Percentiles rank a stretch among this genome's conserved stretches.
Conservation (phyloP, 2,888 invertebrate genomes). For the Hoplodrina ambigua region DNA sequence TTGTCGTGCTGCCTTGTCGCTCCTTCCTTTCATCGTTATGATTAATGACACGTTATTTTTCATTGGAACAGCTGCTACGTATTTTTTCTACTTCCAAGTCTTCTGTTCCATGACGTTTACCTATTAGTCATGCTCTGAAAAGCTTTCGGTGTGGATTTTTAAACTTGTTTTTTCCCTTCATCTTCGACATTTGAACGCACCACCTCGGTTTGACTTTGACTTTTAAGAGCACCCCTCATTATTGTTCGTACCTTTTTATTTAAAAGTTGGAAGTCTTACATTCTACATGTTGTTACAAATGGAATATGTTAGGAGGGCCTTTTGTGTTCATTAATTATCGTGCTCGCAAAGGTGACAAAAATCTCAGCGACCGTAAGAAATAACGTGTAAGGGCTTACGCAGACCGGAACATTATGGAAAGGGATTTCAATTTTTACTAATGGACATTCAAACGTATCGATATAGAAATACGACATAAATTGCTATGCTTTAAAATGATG, state of each 20-base stretch:
- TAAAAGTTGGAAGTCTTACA: slow-evolving; percentile 54
- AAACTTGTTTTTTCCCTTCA: slow-evolving; percentile 73
- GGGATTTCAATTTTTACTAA: too few species aligned
- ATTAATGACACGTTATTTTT: slow-evolving; percentile 89
- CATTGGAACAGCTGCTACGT: slow-evolving; percentile 87
- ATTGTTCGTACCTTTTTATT: slow-evolving; percentile 63
- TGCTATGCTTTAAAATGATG: too few species aligned
- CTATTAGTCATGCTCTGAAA: slow-evolving; percentile 86
- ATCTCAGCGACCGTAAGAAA: slow-evolving; percentile 17
- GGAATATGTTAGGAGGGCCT: slow-evolving; percentile 23
- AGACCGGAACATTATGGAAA: too few species aligned
- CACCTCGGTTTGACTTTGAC: slow-evolving; percentile 67
- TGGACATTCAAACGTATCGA: too few species aligned
- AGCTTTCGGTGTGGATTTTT: slow-evolving; percentile 81
- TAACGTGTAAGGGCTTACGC: too few species aligned
- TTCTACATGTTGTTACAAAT: slow-evolving; percentile 30
- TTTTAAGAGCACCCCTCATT: slow-evolving; percentile 66
- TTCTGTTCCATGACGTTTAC: slow-evolving; percentile 84
- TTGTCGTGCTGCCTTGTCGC: slow-evolving; percentile 84
- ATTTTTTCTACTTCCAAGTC: slow-evolving; percentile 85
- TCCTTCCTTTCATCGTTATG: slow-evolving; percentile 86
- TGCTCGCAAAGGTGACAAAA: slow-evolving; percentile 45
- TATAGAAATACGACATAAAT: too few species aligned
- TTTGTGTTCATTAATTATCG: slow-evolving; percentile 47
- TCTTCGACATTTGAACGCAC: slow-evolving; percentile 70